Percentiles rank a stretch among this genome's conserved stretches.
Conservation (phyloP, 1,140 invertebrate genomes). For the Adelges cooleyi region DNA sequence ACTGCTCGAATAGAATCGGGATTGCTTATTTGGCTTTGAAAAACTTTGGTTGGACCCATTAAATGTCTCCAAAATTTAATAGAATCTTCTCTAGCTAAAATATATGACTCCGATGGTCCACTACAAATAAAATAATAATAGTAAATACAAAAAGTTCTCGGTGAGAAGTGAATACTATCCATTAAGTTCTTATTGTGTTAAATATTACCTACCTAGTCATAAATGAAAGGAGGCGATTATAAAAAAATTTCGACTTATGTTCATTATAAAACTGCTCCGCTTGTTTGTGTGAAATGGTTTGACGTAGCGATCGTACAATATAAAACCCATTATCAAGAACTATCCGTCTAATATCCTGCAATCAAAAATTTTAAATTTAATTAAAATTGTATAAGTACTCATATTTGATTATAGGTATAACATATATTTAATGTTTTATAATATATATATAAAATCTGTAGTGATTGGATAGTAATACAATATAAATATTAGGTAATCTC, state of each 20-base stretch:
- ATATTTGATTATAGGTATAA: no score
- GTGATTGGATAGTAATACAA: no score
- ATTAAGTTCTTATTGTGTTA: background rate
- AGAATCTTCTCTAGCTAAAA: constrained; percentile 62
- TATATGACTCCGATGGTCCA: constrained; percentile 65
- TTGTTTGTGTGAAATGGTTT: constrained; percentile 47
- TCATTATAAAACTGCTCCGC: constrained; percentile 72
- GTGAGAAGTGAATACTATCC: background rate
- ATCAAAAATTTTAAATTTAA: no score
- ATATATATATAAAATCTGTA: no score
- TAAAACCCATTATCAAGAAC: constrained; percentile 62
- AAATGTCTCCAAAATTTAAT: constrained; percentile 66
- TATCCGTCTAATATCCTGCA: constrained; percentile 50
- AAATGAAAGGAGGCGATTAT: constrained; percentile 69
- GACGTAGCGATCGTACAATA: constrained; percentile 56
- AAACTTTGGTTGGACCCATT: constrained; percentile 81
- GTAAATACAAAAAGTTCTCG: no score
- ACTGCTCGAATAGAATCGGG: constrained; percentile 65
- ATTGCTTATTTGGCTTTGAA: constrained; percentile 60
- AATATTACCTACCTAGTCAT: constrained; percentile 57
- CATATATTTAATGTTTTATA: no score
- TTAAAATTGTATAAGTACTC: no score
- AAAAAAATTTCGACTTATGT: constrained; percentile 78
- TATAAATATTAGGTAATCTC: no score
- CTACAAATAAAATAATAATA: constrained; percentile 44